phyloP scores from a whole-genome alignment of 92 coral and sea anemone genomes.

The Pocillopora meandrina region DNA sequence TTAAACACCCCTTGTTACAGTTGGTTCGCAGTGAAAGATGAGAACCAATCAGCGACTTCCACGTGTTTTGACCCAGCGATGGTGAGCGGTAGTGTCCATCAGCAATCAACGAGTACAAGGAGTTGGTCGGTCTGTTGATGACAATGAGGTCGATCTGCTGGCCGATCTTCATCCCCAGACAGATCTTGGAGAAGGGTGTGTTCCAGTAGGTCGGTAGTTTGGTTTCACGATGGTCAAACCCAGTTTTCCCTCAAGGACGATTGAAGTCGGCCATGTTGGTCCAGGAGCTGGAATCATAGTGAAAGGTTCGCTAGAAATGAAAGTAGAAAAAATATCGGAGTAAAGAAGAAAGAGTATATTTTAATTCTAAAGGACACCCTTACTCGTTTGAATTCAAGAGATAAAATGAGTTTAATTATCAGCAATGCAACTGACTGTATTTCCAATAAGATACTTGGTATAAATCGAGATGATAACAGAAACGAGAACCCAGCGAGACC shows the following conservation, averaged over 20 bases:
- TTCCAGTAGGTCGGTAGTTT: neutral
- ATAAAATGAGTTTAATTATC: no score
- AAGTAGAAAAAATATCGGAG: neutral
- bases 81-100: conserved; percentile 24
- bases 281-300: conserved; percentile 18
- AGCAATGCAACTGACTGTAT: no score
- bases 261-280: conserved; percentile 17
- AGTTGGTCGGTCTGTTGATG: neutral
- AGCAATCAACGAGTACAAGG: conserved; percentile 32
- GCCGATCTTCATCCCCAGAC: conserved; percentile 35
- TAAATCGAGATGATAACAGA: no score
- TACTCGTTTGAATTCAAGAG: no score
- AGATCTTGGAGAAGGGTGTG: neutral
- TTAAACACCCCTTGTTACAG: conserved; percentile 5
- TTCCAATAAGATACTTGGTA: no score
- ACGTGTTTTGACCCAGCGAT: conserved; percentile 17
- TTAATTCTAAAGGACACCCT: neutral
- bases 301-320: neutral
- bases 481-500: no score
- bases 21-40: conserved; percentile 14
- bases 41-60: conserved; percentile 37
- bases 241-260: conserved; percentile 16
- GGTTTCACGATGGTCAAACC: conserved; percentile 26
- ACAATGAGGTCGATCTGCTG: neutral
- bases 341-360: no score